Evolutionary conservation across 2,113 vertebrate genomes (phyloP), one percentile per base, ranked within the genome.

Genomic region (Gyps fulvus): DNA sequence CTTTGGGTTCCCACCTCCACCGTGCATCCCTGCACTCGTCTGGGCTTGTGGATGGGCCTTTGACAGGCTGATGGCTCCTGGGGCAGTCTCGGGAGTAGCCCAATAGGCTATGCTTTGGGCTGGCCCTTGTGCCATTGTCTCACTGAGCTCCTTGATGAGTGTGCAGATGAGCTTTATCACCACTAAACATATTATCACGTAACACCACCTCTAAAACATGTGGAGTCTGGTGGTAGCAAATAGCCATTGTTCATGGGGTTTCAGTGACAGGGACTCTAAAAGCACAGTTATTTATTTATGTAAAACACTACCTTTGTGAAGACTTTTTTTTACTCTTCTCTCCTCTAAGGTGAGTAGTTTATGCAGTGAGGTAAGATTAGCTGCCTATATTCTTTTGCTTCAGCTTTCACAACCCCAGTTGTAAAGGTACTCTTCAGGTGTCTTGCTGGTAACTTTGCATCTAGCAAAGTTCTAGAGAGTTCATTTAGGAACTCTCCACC

Each of bases 61-160:
- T 71, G 81, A 42, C 54, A 9, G 55, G 11, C 50, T 66, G 49
- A 14, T 62, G 38, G 47, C 25, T 17, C 23, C 40, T 55, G 32
- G 27, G 9, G 4, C 13, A 50, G 32, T 16, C 20, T 31, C 1
- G 0, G 7, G 12, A 55, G 16, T 8, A 31, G 6, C 47, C 12
- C 3, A 1, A 8, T 43, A 63, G 13, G 32, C 4, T 40, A 38
- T 18, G 16, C 11, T 54, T 23, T 52, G 52, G 23, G 34, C 20
- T 66, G 2, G 10, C 34, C 14, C 38, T 69, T 9, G 6, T 69
- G 31, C 42, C 40, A 19, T 11, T 32, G 10, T 31, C n/a, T 50
- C 13, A 17, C 26, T 18, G 50, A 72, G 38, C 25, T 49, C 13
- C 19, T 40, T 61, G 59, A 25, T 49, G 29, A 32, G 10, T 50